Conservation (phyloP, 2,113 vertebrate genomes). For the Tricholaema leucomelas region DNA sequence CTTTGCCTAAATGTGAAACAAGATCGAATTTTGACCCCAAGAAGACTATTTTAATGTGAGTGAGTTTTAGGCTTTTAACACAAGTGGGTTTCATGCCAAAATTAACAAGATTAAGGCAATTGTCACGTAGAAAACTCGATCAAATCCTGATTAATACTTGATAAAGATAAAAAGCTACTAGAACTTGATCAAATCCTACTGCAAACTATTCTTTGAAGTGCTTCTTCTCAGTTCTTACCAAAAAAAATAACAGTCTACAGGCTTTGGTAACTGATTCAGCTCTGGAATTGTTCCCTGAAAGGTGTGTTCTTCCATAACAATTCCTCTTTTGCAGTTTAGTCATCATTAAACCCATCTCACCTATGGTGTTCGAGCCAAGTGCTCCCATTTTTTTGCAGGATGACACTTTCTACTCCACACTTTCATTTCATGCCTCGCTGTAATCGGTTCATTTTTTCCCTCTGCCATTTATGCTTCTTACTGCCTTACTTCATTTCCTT, state of each 20-base stretch:
- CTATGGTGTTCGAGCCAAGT: background rate
- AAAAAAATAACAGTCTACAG: background rate
- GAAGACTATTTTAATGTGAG: background rate
- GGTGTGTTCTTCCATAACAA: background rate
- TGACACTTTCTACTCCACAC: background rate
- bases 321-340: conserved; percentile 21
- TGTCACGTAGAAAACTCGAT: background rate
- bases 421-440: background rate
- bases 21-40: background rate
- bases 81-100: background rate
- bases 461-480: background rate
- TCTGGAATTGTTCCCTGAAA: background rate
- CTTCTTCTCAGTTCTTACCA: background rate
- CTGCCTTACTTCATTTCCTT: conserved; percentile 4
- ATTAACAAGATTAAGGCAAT: background rate
- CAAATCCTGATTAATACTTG: background rate
- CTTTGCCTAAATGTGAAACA: background rate
- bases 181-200: background rate
- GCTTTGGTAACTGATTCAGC: background rate
- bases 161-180: background rate
- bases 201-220: too few relatives aligned
- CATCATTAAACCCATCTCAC: background rate
- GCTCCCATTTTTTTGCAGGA: background rate
- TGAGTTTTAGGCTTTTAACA: background rate
- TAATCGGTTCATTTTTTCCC: background rate